These are phyloP conservation scores for Melikaiella ostensackeni DNA, from an alignment of 2,888 invertebrate genomes.

Conservation along the genomic window DNA sequence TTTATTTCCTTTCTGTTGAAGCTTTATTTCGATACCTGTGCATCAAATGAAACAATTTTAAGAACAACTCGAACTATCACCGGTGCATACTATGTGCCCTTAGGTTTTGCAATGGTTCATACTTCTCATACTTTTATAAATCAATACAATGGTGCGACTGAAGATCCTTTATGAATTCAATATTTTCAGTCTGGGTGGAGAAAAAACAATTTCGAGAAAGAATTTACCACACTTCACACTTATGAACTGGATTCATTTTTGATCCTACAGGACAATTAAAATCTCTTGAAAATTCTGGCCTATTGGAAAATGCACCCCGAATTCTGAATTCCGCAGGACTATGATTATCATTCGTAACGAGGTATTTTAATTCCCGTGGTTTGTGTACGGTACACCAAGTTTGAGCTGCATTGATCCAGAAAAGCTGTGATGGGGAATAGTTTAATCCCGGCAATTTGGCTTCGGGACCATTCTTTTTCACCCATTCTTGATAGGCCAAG, in stretches of 20 bases:
- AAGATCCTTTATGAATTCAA: no score
- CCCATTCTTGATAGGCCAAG: constrained; percentile 88
- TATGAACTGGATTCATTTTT: constrained; percentile 81
- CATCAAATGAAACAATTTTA: no score
- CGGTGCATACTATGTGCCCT: no score
- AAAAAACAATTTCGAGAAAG: neutral
- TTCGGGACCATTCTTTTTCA: constrained; percentile 82
- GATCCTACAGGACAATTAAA: constrained; percentile 81
- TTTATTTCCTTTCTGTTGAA: no score
- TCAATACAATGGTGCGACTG: no score
- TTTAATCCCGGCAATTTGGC: constrained; percentile 82
- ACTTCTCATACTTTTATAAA: no score
- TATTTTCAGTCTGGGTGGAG: no score
- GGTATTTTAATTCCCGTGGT: constrained; percentile 85
- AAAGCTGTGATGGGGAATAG: constrained; percentile 67
- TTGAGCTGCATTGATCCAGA: constrained; percentile 78
- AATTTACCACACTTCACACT: constrained; percentile 81
- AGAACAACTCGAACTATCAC: no score
- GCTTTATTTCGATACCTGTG: no score
- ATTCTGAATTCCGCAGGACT: constrained; percentile 83
- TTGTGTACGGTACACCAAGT: constrained; percentile 81
- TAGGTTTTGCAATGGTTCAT: no score
- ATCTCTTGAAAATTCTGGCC: constrained; percentile 80
- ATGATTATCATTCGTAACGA: constrained; percentile 88
- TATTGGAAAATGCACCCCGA: constrained; percentile 81